Percentiles rank a stretch among this genome's conserved stretches.
These are phyloP conservation scores for Aptenodytes patagonicus DNA, from an alignment of 2,113 vertebrate species.

Conservation along the genomic window DNA sequence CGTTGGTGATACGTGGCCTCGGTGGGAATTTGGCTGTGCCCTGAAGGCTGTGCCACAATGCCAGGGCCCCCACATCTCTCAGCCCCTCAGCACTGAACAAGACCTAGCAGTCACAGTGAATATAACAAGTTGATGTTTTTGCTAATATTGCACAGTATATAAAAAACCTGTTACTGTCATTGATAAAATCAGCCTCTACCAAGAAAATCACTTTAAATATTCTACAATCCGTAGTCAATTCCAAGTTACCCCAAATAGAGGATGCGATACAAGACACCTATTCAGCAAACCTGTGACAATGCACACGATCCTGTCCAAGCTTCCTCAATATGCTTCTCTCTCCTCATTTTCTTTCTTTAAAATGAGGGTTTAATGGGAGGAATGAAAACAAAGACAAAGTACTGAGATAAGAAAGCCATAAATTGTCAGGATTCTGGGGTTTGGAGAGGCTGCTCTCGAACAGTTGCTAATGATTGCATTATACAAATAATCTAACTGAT, in stretches of 20 bases:
- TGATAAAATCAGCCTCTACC: neutral
- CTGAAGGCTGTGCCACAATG: neutral
- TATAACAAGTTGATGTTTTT: neutral
- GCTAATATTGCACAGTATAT: neutral
- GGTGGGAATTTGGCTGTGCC: neutral
- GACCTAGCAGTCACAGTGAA: neutral
- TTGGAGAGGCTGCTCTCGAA: neutral
- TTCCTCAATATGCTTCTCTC: neutral
- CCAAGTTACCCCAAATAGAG: neutral
- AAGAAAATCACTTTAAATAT: neutral
- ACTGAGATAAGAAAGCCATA: neutral
- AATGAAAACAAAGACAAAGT: neutral
- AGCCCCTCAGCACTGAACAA: neutral
- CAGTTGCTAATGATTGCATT: neutral
- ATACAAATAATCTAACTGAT: neutral
- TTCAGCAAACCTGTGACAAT: neutral
- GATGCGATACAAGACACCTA: neutral
- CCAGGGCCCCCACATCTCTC: neutral
- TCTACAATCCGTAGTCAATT: neutral
- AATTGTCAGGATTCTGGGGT: neutral
- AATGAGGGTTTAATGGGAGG: neutral
- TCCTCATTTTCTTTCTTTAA: neutral
- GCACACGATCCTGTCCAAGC: neutral
- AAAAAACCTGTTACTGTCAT: neutral
- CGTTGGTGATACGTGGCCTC: rapidly evolving